Evolutionary conservation across 2,797 vertebrate species (phyloP).

Genomic region (Acanthurus lineatus): DNA sequence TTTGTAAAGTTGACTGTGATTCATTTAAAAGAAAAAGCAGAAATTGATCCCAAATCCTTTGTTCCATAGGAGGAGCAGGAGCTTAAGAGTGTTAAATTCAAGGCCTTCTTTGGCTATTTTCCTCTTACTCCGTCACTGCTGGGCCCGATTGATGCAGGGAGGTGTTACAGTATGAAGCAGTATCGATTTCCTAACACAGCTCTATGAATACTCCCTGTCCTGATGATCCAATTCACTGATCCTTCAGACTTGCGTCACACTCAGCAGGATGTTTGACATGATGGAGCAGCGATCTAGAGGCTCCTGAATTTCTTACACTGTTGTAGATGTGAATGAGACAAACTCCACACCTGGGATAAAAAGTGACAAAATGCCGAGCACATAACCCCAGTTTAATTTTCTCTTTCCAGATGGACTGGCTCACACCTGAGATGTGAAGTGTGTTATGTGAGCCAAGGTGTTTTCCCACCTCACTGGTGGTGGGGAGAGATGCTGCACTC

Average conservation of each 20-base stretch:
- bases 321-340: conserved; percentile 46
- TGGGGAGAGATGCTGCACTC: conserved; percentile 92
- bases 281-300: conserved; percentile 40
- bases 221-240: conserved; percentile 72
- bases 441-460: conserved; percentile 91
- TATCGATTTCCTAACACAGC: conserved; percentile 74
- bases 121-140: conserved; percentile 58
- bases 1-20: conserved; percentile 55
- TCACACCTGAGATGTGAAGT: conserved; percentile 85
- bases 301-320: conserved; percentile 3
- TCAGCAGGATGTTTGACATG: conserved; percentile 47
- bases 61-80: conserved; percentile 50
- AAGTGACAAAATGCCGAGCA: conserved; percentile 64
- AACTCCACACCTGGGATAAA: conserved; percentile 34
- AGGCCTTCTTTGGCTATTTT: conserved; percentile 54
- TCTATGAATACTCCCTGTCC: conserved; percentile 65
- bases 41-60: conserved; percentile 70
- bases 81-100: conserved; percentile 56
- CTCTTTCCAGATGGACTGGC: conserved; percentile 90
- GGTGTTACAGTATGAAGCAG: conserved; percentile 71
- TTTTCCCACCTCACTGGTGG: conserved; percentile 89
- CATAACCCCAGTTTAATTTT: conserved; percentile 78
- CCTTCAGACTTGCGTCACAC: conserved; percentile 47
- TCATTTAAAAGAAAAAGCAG: conserved; percentile 59
- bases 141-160: conserved; percentile 72